These are phyloP conservation scores for Valencia hispanica DNA, from an alignment of 2,797 vertebrate species.

Conservation along the genomic window DNA sequence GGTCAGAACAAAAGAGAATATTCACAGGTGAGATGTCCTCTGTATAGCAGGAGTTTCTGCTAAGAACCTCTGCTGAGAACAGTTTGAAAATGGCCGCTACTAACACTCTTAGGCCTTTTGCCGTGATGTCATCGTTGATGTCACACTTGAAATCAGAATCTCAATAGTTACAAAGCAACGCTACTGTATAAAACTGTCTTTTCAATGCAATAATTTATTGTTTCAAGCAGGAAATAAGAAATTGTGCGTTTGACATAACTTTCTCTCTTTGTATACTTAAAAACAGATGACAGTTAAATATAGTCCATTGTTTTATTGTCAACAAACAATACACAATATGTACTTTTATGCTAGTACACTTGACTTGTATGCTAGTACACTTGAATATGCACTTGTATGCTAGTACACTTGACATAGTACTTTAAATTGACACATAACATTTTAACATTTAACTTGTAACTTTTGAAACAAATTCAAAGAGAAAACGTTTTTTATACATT, in stretches of 20 bases:
- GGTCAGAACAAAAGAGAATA: no score
- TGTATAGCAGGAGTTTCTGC: no score
- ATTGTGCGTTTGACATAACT: neutral
- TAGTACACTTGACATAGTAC: neutral
- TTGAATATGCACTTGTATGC: no score
- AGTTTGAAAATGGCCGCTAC: no score
- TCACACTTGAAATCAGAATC: neutral
- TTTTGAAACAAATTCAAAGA: no score
- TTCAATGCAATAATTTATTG: constrained; percentile 4
- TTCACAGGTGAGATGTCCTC: no score
- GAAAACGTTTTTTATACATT: no score
- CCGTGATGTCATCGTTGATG: no score
- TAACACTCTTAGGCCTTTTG: no score
- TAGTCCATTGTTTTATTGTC: constrained; percentile 1
- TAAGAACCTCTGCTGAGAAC: no score
- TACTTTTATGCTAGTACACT: neutral
- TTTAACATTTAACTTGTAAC: neutral
- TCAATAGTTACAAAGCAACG: neutral
- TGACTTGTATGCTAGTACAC: no score
- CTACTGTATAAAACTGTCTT: neutral
- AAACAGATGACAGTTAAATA: neutral
- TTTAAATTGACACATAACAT: neutral
- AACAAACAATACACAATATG: neutral
- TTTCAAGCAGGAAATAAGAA: neutral
- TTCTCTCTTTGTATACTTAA: neutral